phyloP scores from a whole-genome alignment of 2,113 vertebrate species.

The Centrocercus urophasianus region DNA sequence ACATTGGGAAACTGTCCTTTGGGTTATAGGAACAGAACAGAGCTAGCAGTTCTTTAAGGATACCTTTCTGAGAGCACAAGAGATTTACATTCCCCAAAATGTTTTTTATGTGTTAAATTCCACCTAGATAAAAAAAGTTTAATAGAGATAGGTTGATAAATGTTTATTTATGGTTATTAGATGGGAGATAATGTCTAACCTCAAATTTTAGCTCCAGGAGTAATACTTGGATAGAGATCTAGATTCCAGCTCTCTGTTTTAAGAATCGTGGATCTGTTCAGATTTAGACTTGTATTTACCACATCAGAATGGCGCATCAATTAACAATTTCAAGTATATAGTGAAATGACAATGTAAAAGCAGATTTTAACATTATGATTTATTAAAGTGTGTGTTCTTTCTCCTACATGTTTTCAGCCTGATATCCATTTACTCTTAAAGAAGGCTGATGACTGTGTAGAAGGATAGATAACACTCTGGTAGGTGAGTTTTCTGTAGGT shows the following conservation, averaged over 20 bases:
- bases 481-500: slow-evolving; percentile 57
- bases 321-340: not conserved
- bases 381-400: not conserved
- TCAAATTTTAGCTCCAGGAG: not conserved
- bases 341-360: not conserved
- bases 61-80: too few relatives aligned
- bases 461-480: slow-evolving; percentile 45
- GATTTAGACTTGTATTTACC: not conserved
- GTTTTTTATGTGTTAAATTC: not conserved
- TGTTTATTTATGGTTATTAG: not conserved
- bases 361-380: not conserved
- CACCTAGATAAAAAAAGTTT: not conserved
- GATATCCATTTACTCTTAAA: slow-evolving; percentile 28
- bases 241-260: not conserved
- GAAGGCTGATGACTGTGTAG: slow-evolving; percentile 16
- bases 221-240: not conserved
- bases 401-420: not conserved
- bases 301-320: not conserved
- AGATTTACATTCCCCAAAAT: too few relatives aligned
- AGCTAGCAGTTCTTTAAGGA: too few relatives aligned
- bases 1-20: too few relatives aligned
- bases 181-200: not conserved
- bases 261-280: not conserved
- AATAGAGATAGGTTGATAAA: not conserved
- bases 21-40: too few relatives aligned